Conservation (phyloP, 2,113 vertebrate genomes). For the Acrocephalus kingi region DNA sequence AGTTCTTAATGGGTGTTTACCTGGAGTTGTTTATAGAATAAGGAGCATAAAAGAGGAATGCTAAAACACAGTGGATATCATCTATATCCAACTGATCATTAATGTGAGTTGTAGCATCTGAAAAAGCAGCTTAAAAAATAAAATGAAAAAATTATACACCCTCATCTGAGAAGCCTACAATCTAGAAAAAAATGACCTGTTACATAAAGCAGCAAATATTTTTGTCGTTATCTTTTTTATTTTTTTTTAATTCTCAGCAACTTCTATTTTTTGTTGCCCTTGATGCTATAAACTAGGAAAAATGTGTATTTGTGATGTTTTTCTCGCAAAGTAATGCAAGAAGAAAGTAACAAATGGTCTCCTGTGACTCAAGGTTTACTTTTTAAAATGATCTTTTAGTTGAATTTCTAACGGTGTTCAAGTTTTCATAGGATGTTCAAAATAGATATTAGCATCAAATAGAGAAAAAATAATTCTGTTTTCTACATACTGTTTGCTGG, state of each 20-base stretch:
- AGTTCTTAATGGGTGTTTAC: not conserved
- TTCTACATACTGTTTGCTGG: not conserved
- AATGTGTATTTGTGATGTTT: rapidly evolving
- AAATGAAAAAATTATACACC: not conserved
- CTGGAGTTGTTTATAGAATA: not conserved
- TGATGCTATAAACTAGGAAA: not conserved
- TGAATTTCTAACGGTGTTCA: not conserved
- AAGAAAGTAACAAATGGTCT: not conserved
- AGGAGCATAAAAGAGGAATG: not conserved
- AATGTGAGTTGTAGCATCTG: not conserved
- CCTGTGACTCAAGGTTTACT: not conserved
- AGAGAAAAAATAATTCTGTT: not conserved
- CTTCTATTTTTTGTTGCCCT: not conserved
- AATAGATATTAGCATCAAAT: not conserved
- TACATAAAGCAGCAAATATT: not conserved
- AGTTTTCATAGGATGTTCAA: not conserved
- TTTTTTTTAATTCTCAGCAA: not conserved
- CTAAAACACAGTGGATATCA: not conserved
- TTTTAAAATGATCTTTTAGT: not conserved
- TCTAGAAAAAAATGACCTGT: not conserved
- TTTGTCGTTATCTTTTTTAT: not conserved
- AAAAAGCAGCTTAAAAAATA: not conserved
- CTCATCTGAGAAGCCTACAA: not conserved
- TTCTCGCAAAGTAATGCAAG: not conserved
- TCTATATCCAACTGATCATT: not conserved